Conservation (phyloP, 2,113 vertebrate species). For the Potamarius usumacintae region DNA sequence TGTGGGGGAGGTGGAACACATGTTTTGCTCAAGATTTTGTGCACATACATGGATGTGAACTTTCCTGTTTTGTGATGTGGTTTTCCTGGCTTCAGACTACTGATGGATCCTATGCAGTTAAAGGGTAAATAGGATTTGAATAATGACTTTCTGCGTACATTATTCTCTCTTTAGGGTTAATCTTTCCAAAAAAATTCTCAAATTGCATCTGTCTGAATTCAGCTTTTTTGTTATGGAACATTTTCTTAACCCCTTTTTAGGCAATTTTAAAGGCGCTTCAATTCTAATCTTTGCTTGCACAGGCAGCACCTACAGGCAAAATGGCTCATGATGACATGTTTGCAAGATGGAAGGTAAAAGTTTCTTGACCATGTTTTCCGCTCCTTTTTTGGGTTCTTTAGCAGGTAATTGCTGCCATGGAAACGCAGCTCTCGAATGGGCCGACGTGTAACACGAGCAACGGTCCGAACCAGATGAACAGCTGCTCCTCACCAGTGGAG, state of each 20-base stretch:
- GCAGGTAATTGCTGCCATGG: constrained; percentile 99
- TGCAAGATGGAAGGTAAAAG: background rate
- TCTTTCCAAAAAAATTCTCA: background rate
- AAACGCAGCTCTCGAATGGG: constrained; percentile 98
- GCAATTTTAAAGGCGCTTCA: background rate
- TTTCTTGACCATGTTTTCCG: too few relatives aligned
- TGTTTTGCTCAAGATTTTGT: too few relatives aligned
- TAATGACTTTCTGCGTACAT: background rate
- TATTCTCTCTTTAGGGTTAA: background rate
- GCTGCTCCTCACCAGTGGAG: constrained; percentile 92
- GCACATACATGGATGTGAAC: background rate
- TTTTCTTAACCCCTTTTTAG: background rate
- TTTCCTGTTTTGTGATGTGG: background rate
- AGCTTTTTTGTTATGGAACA: background rate
- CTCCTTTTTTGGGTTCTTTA: constrained; percentile 70
- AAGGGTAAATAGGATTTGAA: too few relatives aligned
- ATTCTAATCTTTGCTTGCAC: background rate
- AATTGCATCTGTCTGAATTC: background rate
- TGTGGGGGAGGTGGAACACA: background rate
- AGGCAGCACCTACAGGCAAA: constrained; percentile 23
- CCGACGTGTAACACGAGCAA: constrained; percentile 94
- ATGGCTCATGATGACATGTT: constrained; percentile 17
- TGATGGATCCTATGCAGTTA: too few relatives aligned
- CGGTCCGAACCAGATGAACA: constrained; percentile 87
- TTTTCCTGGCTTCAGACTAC: background rate